A percentile compares a stretch with the other conserved stretches of the same genome.
These are phyloP conservation scores for Hemibagrus guttatus DNA, from an alignment of 2,797 vertebrate species.

Conservation along the genomic window DNA sequence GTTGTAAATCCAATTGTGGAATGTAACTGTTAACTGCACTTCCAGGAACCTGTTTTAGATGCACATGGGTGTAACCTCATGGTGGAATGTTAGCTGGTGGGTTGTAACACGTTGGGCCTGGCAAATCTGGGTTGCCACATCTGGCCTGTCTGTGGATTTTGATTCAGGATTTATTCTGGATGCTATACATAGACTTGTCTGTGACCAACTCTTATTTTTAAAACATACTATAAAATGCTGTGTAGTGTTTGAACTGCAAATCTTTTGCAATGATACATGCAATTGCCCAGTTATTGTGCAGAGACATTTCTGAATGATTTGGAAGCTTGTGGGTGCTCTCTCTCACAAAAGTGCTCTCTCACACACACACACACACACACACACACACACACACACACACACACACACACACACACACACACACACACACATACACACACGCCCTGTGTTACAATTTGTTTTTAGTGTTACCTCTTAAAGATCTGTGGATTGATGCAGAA, in stretches of 20 bases:
- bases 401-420: too few species aligned
- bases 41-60: conserved; percentile 43
- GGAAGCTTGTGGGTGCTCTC: not conserved
- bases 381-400: too few species aligned
- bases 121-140: not conserved
- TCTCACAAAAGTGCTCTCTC: too few species aligned
- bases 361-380: too few species aligned
- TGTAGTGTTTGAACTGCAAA: not conserved
- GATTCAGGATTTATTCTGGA: not conserved
- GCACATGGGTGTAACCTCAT: not conserved
- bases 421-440: too few species aligned
- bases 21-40: conserved; percentile 20
- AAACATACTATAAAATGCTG: not conserved
- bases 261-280: not conserved
- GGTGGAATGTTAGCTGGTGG: conserved; percentile 13
- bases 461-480: not conserved
- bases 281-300: not conserved
- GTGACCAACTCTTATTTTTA: not conserved
- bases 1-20: conserved; percentile 48
- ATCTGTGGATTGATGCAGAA: not conserved
- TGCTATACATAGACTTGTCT: not conserved
- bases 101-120: not conserved
- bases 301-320: not conserved
- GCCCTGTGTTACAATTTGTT: not conserved
- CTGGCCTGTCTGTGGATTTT: not conserved